phyloP scores from a whole-genome alignment of 2,888 invertebrate species.

The Stratiomys singularior region DNA sequence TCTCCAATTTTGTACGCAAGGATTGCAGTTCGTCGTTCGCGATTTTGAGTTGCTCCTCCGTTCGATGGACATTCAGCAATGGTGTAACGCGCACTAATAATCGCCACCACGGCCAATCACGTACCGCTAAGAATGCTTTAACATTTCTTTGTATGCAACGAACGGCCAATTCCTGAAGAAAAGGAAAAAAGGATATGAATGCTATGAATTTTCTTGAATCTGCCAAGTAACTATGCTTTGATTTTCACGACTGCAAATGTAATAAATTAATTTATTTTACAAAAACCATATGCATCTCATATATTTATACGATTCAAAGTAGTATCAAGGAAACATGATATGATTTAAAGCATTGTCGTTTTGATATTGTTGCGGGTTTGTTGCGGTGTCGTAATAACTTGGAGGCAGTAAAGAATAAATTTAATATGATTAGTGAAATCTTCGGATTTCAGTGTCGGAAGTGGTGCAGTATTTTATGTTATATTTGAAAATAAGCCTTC shows the following conservation, averaged over 20 bases:
- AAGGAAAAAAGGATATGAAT: slow-evolving; percentile 4
- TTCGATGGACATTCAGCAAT: slow-evolving; percentile 90
- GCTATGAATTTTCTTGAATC: neutral
- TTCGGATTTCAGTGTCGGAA: neutral
- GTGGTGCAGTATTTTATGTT: neutral
- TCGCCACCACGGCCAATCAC: slow-evolving; percentile 98
- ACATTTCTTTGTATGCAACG: slow-evolving; percentile 95
- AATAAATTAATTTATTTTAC: neutral
- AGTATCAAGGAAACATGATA: neutral
- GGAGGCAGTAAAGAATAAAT: too few species aligned
- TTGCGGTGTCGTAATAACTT: neutral
- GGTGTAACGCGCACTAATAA: slow-evolving; percentile 92
- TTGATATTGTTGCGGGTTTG: neutral
- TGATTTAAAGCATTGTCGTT: neutral
- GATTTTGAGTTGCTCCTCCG: slow-evolving; percentile 86
- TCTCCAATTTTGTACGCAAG: slow-evolving; percentile 83
- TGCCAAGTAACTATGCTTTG: neutral
- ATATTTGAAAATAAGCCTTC: neutral
- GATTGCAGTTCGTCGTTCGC: slow-evolving; percentile 90
- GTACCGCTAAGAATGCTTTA: slow-evolving; percentile 87
- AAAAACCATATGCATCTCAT: too few species aligned
- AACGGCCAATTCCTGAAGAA: slow-evolving; percentile 79
- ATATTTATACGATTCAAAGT: neutral
- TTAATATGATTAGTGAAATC: too few species aligned
- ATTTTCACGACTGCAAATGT: neutral